Evolutionary conservation across 2,888 invertebrate genomes (phyloP).

Genomic region (Aplocera efformata): DNA sequence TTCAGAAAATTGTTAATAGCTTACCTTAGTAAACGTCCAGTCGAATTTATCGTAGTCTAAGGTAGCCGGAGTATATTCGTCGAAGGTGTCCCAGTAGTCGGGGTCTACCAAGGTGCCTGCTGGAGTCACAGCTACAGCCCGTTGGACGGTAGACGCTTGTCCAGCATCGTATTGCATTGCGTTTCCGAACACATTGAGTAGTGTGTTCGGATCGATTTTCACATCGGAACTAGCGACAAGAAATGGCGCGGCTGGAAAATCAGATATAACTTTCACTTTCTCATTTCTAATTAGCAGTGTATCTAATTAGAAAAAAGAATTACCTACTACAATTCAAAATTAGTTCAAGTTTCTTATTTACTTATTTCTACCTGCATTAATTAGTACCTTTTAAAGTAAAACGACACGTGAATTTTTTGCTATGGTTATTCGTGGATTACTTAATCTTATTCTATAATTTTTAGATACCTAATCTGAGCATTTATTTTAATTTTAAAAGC

Average conservation of each 20-base stretch:
- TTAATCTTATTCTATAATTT: too few relatives aligned
- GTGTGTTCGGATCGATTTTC: constrained; percentile 37
- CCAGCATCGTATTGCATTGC: constrained; percentile 16
- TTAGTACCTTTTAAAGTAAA: too few relatives aligned
- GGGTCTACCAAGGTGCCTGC: constrained; percentile 38
- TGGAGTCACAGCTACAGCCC: constrained; percentile 41
- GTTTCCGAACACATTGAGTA: constrained; percentile 48
- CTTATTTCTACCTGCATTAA: too few relatives aligned
- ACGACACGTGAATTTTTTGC: too few relatives aligned
- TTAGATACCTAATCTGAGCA: too few relatives aligned
- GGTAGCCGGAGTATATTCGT: constrained; percentile 43
- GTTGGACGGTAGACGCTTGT: constrained; percentile 29
- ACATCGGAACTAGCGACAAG: constrained; percentile 28
- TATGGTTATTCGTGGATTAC: too few relatives aligned
- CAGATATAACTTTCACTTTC: too few relatives aligned
- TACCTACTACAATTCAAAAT: too few relatives aligned
- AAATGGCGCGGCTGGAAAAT: constrained; percentile 37
- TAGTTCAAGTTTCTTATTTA: too few relatives aligned
- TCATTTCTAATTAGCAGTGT: too few relatives aligned
- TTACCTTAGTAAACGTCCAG: constrained; percentile 83
- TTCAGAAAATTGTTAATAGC: not conserved
- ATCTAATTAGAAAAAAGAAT: too few relatives aligned
- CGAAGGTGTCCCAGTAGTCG: constrained; percentile 47
- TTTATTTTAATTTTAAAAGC: too few relatives aligned
- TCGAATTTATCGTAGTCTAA: constrained; percentile 82